Percentiles rank a stretch among this genome's conserved stretches.
phyloP scores from a whole-genome alignment of 2,888 invertebrate species.

The Hoplodrina blanda region DNA sequence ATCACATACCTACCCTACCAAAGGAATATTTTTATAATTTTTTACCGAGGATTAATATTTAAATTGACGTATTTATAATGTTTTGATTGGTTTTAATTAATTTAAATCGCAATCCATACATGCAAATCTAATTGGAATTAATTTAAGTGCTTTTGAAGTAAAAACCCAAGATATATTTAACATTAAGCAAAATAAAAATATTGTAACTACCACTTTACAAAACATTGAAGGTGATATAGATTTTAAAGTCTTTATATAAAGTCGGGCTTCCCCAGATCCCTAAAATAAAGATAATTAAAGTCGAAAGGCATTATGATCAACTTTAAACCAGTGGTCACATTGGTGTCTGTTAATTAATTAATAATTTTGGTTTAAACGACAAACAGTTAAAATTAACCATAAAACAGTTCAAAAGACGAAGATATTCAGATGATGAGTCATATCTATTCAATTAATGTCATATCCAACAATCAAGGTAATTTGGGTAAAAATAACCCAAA shows the following conservation, averaged over 20 bases:
- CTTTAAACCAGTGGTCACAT: slow-evolving; percentile 33
- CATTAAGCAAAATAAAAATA: slow-evolving; percentile 18
- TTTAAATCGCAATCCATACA: background rate
- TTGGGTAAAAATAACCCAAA: too few relatives aligned
- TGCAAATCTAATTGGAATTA: background rate
- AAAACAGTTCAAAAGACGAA: too few relatives aligned
- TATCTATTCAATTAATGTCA: too few relatives aligned
- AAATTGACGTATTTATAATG: background rate
- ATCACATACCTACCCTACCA: too few relatives aligned
- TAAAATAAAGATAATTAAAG: slow-evolving; percentile 45
- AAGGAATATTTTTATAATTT: too few relatives aligned
- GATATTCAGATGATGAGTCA: too few relatives aligned
- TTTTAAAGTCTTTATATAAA: slow-evolving; percentile 36
- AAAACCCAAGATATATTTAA: slow-evolving; percentile 39
- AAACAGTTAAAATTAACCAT: background rate
- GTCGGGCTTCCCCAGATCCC: slow-evolving; percentile 42
- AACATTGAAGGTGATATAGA: slow-evolving; percentile 3
- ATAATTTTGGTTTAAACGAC: background rate
- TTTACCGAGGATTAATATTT: too few relatives aligned
- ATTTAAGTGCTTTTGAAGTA: background rate
- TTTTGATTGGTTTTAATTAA: background rate
- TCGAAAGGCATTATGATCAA: background rate
- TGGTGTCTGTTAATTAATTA: background rate
- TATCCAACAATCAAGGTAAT: too few relatives aligned
- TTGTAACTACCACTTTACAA: background rate